A percentile compares a stretch with the other conserved stretches of the same genome.
Evolutionary conservation across 92 coral and sea anemone genomes (phyloP).

Genomic region (Parazoanthus darwini): DNA sequence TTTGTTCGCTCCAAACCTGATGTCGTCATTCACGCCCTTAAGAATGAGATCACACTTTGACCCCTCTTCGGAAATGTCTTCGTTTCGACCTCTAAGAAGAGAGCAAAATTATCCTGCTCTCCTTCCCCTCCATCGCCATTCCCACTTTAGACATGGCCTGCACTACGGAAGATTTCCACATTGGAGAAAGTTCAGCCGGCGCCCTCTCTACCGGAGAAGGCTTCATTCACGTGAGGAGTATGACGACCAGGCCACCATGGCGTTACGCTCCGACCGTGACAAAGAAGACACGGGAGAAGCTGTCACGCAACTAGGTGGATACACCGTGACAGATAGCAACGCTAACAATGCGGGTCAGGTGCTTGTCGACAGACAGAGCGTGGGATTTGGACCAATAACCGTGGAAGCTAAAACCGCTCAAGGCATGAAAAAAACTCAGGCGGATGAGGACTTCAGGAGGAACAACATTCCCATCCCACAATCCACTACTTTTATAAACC

Average conservation of each 20-base stretch:
- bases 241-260: conserved; percentile 49
- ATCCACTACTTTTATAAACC: conserved; percentile 3
- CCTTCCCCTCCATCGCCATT: conserved; percentile 1
- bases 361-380: conserved; percentile 71
- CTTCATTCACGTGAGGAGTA: conserved; percentile 54
- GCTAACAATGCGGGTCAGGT: conserved; percentile 70
- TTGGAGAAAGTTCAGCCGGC: conserved; percentile 48
- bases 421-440: conserved; percentile 57
- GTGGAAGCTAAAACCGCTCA: conserved; percentile 98
- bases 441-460: conserved; percentile 62
- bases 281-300: conserved; percentile 52
- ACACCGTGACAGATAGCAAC: conserved; percentile 59
- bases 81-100: conserved; percentile 24
- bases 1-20: conserved; percentile 24
- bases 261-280: conserved; percentile 51
- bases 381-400: conserved; percentile 97
- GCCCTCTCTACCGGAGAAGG: conserved; percentile 76
- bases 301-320: conserved; percentile 71
- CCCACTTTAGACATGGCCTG: conserved; percentile 13
- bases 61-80: not conserved
- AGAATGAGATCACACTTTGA: conserved; percentile 24
- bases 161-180: conserved; percentile 27
- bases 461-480: conserved; percentile 44
- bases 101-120: conserved; percentile 21
- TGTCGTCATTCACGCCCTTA: conserved; percentile 40